These are phyloP conservation scores for Origma solitaria DNA, from an alignment of 2,113 vertebrate species.

Conservation along the genomic window DNA sequence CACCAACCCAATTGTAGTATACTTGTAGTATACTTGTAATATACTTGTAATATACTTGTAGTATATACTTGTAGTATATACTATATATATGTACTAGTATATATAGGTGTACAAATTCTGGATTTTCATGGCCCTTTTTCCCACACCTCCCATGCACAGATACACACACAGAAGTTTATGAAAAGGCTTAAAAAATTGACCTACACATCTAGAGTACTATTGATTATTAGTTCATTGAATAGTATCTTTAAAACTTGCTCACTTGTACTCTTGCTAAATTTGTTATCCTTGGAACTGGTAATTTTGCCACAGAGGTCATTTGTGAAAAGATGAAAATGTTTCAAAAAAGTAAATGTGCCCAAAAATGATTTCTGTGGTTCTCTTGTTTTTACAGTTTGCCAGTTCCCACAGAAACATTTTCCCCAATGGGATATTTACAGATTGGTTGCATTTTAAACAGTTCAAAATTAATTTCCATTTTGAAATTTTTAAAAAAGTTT, in stretches of 20 bases:
- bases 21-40: neutral
- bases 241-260: neutral
- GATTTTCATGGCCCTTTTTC: neutral
- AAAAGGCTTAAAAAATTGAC: neutral
- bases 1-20: too few relatives aligned
- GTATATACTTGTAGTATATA: neutral
- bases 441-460: neutral
- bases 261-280: neutral
- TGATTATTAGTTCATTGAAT: neutral
- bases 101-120: neutral
- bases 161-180: neutral
- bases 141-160: rapidly evolving
- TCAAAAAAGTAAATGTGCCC: neutral
- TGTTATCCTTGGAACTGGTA: neutral
- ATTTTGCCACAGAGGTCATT: neutral
- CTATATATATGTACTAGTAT: too few relatives aligned
- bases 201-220: neutral
- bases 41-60: neutral
- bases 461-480: neutral
- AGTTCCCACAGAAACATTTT: neutral
- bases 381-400: neutral
- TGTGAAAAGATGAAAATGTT: neutral
- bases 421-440: neutral
- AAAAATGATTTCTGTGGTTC: neutral
- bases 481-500: neutral